Evolutionary conservation across 2,113 vertebrate species (phyloP).

Genomic region (Oryzias curvinotus): DNA sequence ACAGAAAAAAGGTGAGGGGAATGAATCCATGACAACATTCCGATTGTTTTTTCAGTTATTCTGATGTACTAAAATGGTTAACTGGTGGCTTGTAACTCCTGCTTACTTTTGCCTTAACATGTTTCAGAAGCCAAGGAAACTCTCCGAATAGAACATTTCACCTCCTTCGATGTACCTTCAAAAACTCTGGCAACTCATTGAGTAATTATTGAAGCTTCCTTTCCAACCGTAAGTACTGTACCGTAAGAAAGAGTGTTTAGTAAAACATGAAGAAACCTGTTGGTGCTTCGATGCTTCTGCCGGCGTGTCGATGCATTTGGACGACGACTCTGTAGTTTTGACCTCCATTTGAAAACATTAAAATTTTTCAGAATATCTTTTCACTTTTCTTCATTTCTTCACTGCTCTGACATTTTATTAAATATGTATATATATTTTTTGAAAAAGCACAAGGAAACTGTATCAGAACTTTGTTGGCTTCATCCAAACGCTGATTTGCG

Average conservation of each 20-base stretch:
- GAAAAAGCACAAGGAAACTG: neutral
- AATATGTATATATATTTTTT: slow-evolving; percentile 12
- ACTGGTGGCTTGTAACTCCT: slow-evolving; percentile 53
- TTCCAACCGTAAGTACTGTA: slow-evolving; percentile 62
- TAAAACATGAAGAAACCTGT: slow-evolving; percentile 43
- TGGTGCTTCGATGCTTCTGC: slow-evolving; percentile 45
- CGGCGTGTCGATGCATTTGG: slow-evolving; percentile 27
- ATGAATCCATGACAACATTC: slow-evolving; percentile 10
- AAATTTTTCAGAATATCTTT: slow-evolving; percentile 30
- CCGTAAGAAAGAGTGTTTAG: slow-evolving; percentile 65
- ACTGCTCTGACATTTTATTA: slow-evolving; percentile 1
- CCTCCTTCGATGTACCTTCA: slow-evolving; percentile 35
- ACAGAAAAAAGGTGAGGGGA: slow-evolving; percentile 11
- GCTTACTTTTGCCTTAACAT: slow-evolving; percentile 69
- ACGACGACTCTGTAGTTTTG: slow-evolving; percentile 48
- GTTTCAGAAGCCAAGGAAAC: slow-evolving; percentile 68
- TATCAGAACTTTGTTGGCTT: neutral
- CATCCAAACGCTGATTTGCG: neutral
- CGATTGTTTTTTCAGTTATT: slow-evolving; percentile 13
- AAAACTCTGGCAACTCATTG: slow-evolving; percentile 30
- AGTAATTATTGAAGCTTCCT: slow-evolving; percentile 53
- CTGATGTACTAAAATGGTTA: slow-evolving; percentile 34
- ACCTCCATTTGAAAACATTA: slow-evolving; percentile 48
- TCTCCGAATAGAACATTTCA: slow-evolving; percentile 33
- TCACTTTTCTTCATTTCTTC: slow-evolving; percentile 8